Percentiles rank a stretch among this genome's conserved stretches.
Evolutionary conservation across 2,888 invertebrate genomes (phyloP).

Genomic region (Octodonta nipae): DNA sequence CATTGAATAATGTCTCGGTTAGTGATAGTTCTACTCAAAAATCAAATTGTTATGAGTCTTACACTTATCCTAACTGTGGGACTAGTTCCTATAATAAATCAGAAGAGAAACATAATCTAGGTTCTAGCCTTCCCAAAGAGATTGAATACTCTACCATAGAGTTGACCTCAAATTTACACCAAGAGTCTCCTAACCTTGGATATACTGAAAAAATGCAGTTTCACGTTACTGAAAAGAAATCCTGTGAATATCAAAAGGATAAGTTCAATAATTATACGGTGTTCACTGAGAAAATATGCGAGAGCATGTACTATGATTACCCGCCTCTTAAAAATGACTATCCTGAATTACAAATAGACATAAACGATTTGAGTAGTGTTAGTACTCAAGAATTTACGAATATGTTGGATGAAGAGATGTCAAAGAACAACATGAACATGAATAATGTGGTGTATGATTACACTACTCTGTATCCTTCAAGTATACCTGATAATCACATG

Average conservation of each 20-base stretch:
- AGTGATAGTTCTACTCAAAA: conserved; percentile 11
- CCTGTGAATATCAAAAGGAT: conserved; percentile 24
- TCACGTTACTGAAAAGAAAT: conserved; percentile 24
- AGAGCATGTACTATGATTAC: conserved; percentile 34
- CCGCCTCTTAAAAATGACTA: conserved; percentile 29
- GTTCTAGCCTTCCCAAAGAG: conserved; percentile 21
- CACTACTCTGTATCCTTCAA: conserved; percentile 24
- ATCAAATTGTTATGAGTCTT: conserved; percentile 22
- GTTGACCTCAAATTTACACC: conserved; percentile 24
- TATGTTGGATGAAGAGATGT: conserved; percentile 40
- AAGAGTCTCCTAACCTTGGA: conserved; percentile 16
- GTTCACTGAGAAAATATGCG: conserved; percentile 29
- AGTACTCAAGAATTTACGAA: conserved; percentile 40
- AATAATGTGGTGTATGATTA: conserved; percentile 29
- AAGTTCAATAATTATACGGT: conserved; percentile 23
- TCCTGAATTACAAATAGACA: conserved; percentile 31
- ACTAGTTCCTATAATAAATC: conserved; percentile 20
- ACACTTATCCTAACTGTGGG: conserved; percentile 12
- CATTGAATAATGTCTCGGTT: conserved; percentile 7
- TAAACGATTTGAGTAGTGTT: conserved; percentile 31
- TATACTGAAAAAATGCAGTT: conserved; percentile 26
- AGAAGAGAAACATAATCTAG: too few relatives aligned
- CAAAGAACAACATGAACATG: conserved; percentile 28
- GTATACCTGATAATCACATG: conserved; percentile 22
- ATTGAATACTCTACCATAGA: conserved; percentile 32